Evolutionary conservation across 1,140 invertebrate species (phyloP), one percentile per base, ranked within the genome.

Genomic region (Argopecten irradians): DNA sequence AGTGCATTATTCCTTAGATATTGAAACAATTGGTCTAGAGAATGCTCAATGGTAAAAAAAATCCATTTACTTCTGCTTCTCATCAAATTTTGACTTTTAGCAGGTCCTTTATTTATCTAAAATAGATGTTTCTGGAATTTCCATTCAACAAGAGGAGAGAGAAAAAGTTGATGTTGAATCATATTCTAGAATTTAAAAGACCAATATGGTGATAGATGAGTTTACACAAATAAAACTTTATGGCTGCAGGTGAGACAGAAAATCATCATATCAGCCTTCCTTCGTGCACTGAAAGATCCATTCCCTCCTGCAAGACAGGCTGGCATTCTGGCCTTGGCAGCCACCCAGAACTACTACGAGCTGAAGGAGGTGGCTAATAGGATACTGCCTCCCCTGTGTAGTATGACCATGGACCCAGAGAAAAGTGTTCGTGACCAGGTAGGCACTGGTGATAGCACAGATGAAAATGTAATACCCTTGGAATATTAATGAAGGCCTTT

Each of bases 261-360:
- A 94, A 98, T 99, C n/a, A 96, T 99, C 9, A 97, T 99, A 85
- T 98, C 98, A 0, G 99, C 99, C 3, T 99, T 99, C 96, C 97
- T 98, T 84, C 96, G 99, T 89, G 98, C 98, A 13, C 97, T 99
- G 90, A 96, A 98, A 87, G 99, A 99, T 96, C 97, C 98, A 0
- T 99, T 99, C 96, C 98, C 99, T 71, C 96, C 99, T 34, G 93
- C 93, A 0, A 90, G 95, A 89, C 94, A 95, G 87, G 94, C 94
- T 22, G 95, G 94, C 19, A 94, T 95, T n/a, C 89, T 95, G 11
- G 95, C 94, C 16, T 94, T 95, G 87, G 98, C 98, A 0, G 98
- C 98, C 7, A 99, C 99, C 0, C 98, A 99, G 94, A 98, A 99
- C 95, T 99, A 98, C 96, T 99, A 98, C 96, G 95, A 98, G 55